Evolutionary conservation across 2,888 invertebrate genomes (phyloP), one percentile per base, ranked within the genome.

Genomic region (Aricia artaxerxes): DNA sequence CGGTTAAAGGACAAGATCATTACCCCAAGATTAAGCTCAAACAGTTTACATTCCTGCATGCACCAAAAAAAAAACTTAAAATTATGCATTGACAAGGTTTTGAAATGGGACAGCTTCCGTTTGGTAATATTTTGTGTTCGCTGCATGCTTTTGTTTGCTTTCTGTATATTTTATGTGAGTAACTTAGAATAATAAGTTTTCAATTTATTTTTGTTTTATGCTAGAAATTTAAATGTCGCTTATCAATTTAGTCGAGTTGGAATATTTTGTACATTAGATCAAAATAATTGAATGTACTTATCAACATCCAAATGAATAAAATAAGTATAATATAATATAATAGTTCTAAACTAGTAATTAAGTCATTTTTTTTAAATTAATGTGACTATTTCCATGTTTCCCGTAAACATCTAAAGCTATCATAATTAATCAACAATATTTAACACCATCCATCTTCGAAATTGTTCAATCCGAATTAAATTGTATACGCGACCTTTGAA

Each of bases 121-220:
- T 69, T 69, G 69, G 35, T 69, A 35, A 69, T 69, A 69, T 76
- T 76, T 76, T 76, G 76, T 53, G 53, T 76, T 75, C 40, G 40
- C 40, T 16, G 75, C 49, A 75, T 75, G 40, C 4, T 75, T 75
- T 9, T 44, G 24, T 75, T 73, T n/a, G 6, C n/a, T 2, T 73
- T 73, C 4, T 64, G 24, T 9, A 64, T 9, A 24, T 24, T 64
- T 9, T 64, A 31, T 24, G 24, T 64, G 5, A 60, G 16, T 40
- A 7, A 49, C 7, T 49, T 49, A 49, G 53, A 9, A 53, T 53
- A 11, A 53, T 53, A 53, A 13, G 53, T 53, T 57, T 49, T 57
- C 49, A 57, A 57, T 57, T 57, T 57, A 16, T 57, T 16, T 57
- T 16, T 57, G 11, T 57, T 16, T 4, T 57, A 4, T 16, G 57